These are phyloP conservation scores for Danio albolineatus DNA, from an alignment of 2,797 vertebrate species.

Conservation along the genomic window DNA sequence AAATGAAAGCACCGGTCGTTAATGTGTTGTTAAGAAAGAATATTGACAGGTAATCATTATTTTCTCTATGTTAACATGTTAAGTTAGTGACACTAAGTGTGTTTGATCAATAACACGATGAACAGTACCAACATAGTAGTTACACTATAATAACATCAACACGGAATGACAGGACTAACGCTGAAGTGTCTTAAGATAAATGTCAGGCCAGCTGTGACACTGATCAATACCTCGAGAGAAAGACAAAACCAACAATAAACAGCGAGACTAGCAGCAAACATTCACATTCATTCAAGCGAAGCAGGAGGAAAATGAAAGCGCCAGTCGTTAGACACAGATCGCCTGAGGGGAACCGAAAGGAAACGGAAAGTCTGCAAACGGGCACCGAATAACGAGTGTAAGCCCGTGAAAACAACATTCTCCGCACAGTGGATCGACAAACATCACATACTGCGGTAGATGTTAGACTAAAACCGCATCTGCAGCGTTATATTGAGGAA, in stretches of 20 bases:
- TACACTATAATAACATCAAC: not conserved
- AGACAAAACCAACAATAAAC: not conserved
- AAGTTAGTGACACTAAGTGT: too few species aligned
- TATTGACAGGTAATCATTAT: not conserved
- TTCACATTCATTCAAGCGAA: not conserved
- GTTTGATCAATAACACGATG: not conserved
- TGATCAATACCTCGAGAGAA: conserved; percentile 4
- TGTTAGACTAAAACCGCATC: conserved; percentile 6
- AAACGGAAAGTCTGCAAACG: not conserved
- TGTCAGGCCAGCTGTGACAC: too few species aligned
- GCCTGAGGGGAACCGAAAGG: not conserved
- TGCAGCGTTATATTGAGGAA: too few species aligned
- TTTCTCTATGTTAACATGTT: too few species aligned
- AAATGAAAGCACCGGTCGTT: not conserved
- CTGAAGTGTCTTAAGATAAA: too few species aligned
- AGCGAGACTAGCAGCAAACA: not conserved
- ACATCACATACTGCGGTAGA: conserved; percentile 11
- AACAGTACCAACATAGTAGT: not conserved
- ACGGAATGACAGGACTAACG: too few species aligned
- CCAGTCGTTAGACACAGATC: not conserved
- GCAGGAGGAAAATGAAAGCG: not conserved
- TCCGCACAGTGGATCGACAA: not conserved
- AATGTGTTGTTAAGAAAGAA: too few species aligned
- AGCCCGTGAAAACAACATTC: too few species aligned
- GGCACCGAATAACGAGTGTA: too few species aligned